Evolutionary conservation across 2,888 invertebrate genomes (phyloP), one percentile per base, ranked within the genome.

Genomic region (Mythimna vitellina): DNA sequence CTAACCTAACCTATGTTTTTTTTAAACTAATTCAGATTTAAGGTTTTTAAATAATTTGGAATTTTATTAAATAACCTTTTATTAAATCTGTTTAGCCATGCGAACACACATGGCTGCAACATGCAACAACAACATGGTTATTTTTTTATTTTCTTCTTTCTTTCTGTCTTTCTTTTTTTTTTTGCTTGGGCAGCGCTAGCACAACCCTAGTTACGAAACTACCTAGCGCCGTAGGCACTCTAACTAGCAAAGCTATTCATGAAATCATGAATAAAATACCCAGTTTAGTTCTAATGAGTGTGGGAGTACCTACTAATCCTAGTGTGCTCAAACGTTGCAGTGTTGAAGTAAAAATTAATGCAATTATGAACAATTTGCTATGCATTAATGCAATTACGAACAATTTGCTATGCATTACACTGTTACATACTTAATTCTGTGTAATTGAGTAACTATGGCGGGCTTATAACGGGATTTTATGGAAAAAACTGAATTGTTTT

Each of bases 371-470:
- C 62, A 49, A 73, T 77, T 79, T 77, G 32, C 20, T 77, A 77
- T 73, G 71, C 71, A 46, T n/a, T 6, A 35, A 78, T 65, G 49
- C 49, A 49, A 78, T 77, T 72, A 63, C 25, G n/a, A 66, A 42
- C 62, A 49, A 78, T 77, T 78, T 77, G 42, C 20, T 77, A 77
- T 73, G 71, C 71, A 73, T 73, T 54, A 63, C 46, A n/a, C 17
- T 46, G n/a, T n/a, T 29, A 29, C n/a, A 22, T 22, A n/a, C 12
- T 10, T 61, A 61, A 73, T 62, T 12, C 46, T 20, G 42, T 20
- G 42, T 53, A n/a, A 46, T 71, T 71, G 17, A 46, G 32, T 35
- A n/a, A 69, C n/a, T 63, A 32, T 14, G 7, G 51, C 17, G 25
- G 22, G 12, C 53, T 25, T 35, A 0, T 20, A 67, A 14, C 25